These are phyloP conservation scores for Diaperis boleti DNA, from an alignment of 2,888 invertebrate species.

Conservation along the genomic window DNA sequence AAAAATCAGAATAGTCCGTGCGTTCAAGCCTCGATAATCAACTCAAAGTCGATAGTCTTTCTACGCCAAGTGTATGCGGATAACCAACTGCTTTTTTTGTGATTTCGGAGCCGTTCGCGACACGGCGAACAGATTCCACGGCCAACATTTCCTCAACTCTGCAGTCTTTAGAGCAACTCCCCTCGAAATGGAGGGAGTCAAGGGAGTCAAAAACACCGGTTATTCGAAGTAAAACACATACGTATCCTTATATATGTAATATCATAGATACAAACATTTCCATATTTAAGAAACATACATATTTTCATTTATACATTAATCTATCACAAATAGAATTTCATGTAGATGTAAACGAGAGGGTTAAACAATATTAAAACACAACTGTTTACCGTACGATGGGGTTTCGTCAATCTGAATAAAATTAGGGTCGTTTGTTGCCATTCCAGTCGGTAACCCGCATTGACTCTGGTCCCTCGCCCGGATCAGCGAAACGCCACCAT, in stretches of 20 bases:
- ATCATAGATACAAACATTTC: conserved; percentile 57
- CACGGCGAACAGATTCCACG: too few species aligned
- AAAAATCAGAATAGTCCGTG: too few species aligned
- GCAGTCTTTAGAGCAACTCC: too few species aligned
- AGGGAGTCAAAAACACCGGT: too few species aligned
- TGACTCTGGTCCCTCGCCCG: conserved; percentile 26
- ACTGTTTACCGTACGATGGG: conserved; percentile 41
- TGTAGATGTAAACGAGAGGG: conserved; percentile 53
- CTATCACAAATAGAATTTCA: conserved; percentile 61
- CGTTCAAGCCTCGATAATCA: too few species aligned
- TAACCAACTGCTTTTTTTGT: too few species aligned
- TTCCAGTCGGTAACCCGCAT: background rate
- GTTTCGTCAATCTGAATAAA: conserved; percentile 13
- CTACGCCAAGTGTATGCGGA: too few species aligned
- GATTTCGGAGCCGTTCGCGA: too few species aligned
- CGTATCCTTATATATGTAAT: conserved; percentile 55
- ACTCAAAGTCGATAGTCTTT: too few species aligned
- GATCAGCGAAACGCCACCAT: conserved; percentile 18
- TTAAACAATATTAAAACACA: conserved; percentile 47
- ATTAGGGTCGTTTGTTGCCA: background rate
- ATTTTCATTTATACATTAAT: conserved; percentile 58
- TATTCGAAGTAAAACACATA: background rate
- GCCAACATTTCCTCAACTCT: too few species aligned
- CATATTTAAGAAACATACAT: conserved; percentile 60
- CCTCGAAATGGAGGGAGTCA: too few species aligned